Evolutionary conservation across 2,888 invertebrate species (phyloP), one percentile per base, ranked within the genome.

Genomic region (Oscheius sp.): DNA sequence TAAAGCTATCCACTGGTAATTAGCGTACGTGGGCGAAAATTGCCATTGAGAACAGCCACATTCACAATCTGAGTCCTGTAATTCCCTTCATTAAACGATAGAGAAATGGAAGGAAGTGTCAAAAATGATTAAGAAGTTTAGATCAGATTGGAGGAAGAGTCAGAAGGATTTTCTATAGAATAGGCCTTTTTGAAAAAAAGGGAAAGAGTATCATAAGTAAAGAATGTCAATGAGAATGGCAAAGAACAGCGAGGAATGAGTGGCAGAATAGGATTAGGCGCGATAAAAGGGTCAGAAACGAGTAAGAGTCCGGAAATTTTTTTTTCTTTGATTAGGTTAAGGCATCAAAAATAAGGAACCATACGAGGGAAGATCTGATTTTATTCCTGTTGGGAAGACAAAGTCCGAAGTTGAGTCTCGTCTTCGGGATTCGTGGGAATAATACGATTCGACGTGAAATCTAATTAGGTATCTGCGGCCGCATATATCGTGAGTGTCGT

Each of bases 401-500:
- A 12, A 36, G 20, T 41, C 17, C n/a, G 44, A 8, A 41, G 20
- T 41, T 20, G 44, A 2, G 44, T 4, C 17, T 20, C 44, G 44
- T 41, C 17, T 20, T 41, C n/a, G 44, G 44, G 44, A 17, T 41
- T 41, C 44, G 8, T n/a, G 14, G 17, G 20, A 36, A 54, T 33
- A 54, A 54, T 54, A 36, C 8, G 36, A 54, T 54, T 54, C 54
- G 30, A 36, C 20, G 36, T 36, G 54, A 24, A 59, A 44, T 26
- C 44, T 44, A 59, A 44, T 59, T 44, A 20, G 59, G 59, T 38
- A 59, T 22, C 59, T 54, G 33, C 14, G 33, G 54, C 54, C 24
- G 36, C 20, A 54, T 54, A 54, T 54, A 36, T 32, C 54, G 32
- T 33, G 54, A 36, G 54, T 54, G 20, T 9, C 45, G 45, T 45